A percentile compares a stretch with the other conserved stretches of the same genome.
Evolutionary conservation across 2,888 invertebrate species (phyloP).

Genomic region (Ectemnius lituratus): DNA sequence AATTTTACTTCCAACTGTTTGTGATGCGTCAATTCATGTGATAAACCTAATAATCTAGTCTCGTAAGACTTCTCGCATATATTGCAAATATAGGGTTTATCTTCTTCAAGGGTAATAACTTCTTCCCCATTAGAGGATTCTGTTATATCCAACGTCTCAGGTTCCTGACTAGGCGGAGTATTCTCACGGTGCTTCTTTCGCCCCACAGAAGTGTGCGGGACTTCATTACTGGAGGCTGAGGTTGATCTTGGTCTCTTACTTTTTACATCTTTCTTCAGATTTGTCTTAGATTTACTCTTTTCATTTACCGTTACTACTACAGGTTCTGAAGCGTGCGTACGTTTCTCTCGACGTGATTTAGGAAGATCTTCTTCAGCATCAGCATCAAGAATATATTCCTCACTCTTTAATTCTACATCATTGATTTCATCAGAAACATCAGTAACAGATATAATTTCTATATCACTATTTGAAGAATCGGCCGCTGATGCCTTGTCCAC

Average conservation of each 20-base stretch:
- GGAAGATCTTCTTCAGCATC: not conserved
- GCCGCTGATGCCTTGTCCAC: too few relatives aligned
- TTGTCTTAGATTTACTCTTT: not conserved
- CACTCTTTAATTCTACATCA: too few relatives aligned
- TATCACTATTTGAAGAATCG: too few relatives aligned
- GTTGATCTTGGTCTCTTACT: constrained; percentile 7
- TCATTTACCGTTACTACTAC: too few relatives aligned
- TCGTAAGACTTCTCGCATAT: constrained; percentile 63
- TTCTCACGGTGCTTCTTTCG: too few relatives aligned
- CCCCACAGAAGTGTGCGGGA: not conserved
- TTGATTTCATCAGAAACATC: too few relatives aligned
- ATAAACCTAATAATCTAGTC: constrained; percentile 61
- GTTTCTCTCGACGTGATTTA: too few relatives aligned
- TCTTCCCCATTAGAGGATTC: not conserved
- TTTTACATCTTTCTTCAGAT: not conserved
- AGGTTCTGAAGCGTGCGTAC: too few relatives aligned
- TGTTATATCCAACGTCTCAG: not conserved
- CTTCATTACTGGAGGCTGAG: constrained; percentile 24
- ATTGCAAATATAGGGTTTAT: constrained; percentile 31
- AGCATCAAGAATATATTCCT: not conserved
- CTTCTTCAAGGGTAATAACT: not conserved
- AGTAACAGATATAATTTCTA: too few relatives aligned
- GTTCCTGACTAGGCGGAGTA: not conserved
- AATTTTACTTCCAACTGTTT: constrained; percentile 67
- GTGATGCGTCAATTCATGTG: constrained; percentile 69